Percentiles rank a stretch among this genome's conserved stretches.
These are phyloP conservation scores for Heterodera schachtii DNA, from an alignment of 1,140 invertebrate genomes.

Conservation along the genomic window DNA sequence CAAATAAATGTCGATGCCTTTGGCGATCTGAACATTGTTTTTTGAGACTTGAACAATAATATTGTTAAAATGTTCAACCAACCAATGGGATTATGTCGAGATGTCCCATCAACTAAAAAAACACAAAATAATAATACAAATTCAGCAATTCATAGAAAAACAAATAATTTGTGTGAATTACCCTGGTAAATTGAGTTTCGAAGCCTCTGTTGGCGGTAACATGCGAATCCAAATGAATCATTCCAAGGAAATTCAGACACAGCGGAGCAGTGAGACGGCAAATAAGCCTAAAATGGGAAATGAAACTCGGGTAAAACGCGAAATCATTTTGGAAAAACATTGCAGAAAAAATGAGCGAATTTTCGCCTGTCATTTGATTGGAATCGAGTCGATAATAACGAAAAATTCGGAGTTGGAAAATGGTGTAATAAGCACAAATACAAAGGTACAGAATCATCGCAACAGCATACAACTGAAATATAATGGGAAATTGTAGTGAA, in stretches of 20 bases:
- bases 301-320: background rate
- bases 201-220: constrained; percentile 77
- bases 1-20: constrained; percentile 98
- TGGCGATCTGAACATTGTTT: constrained; percentile 69
- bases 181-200: constrained; percentile 64
- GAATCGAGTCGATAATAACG: constrained; percentile 96
- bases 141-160: background rate
- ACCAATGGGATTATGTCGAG: constrained; percentile 97
- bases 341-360: constrained; percentile 95
- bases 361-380: constrained; percentile 96
- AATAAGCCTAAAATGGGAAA: constrained; percentile 75
- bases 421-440: constrained; percentile 94
- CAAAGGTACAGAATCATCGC: constrained; percentile 89
- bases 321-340: constrained; percentile 70
- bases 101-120: constrained; percentile 91
- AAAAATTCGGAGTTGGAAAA: constrained; percentile 90
- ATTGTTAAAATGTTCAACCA: background rate
- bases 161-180: constrained; percentile 15
- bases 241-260: constrained; percentile 94
- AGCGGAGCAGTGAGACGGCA: constrained; percentile 95
- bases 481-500: constrained; percentile 2
- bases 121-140: background rate
- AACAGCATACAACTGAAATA: constrained; percentile 78
- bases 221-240: constrained; percentile 97
- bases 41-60: too few species aligned